Evolutionary conservation across 92 coral and sea anemone genomes (phyloP), one percentile per base, ranked within the genome.

Genomic region (Heteractis magnifica): DNA sequence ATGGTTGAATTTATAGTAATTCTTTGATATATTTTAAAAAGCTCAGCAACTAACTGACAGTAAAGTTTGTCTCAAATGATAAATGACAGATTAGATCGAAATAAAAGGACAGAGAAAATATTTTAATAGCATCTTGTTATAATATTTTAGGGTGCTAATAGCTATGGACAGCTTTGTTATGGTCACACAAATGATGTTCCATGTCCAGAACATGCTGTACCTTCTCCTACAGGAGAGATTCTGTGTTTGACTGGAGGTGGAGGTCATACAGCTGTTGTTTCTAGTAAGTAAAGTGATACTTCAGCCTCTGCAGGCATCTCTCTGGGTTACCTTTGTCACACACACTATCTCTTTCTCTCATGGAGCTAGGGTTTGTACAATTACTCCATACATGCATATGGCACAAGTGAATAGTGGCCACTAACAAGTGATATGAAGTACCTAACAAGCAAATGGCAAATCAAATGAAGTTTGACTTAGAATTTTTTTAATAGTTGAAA

Each of bases 211-310:
- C 81, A 20, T 51, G 23, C 52, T n/a, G 50, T 68, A 15, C 73
- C 81, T 21, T 23, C 20, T 44, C 64, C 59, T 18, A 81, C 82
- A 71, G 82, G 23, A 58, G 72, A 26, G 9, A 58, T 85, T 23
- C 56, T 51, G n/a, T 16, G 6, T 19, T 26, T 93, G 56, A 71
- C 82, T 11, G 97, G 97, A 6, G 97, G 97, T 10, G 97, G 97
- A 58, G 97, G 97, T n/a, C 97, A 93, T 72, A 93, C 97, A 76
- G 91, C 92, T 18, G 19, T 84, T 15, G 79, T 93, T 52, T 80
- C 92, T 87, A 89, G 97, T 92, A 16, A 75, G 79, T 81, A 10
- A n/a, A 62, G 18, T 59, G 16, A 12, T 8, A 2, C 18, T 8
- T 0, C 2, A 62, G 9, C 5, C 65, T 34, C 44, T 34, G 44